Base-by-base conservation (phyloP, 2,797 vertebrate species). In the Emys orbicularis region DNA sequence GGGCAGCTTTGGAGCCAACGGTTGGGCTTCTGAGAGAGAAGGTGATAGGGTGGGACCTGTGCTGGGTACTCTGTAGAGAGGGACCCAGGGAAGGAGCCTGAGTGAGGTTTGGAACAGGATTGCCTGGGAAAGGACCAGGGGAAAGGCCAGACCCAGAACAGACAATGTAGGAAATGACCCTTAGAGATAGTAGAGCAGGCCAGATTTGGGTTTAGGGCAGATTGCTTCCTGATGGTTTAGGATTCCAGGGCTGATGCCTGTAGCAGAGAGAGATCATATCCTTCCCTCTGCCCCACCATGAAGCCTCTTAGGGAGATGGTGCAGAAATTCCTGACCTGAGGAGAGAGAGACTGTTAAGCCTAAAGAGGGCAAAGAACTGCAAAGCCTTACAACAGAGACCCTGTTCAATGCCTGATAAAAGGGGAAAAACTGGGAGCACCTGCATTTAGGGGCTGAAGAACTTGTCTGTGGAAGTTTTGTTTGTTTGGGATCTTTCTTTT, bases 401-500 rank as follows among this genome's bases (percentile, higher is more conserved):
- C 25, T 47, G 12, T 37, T 68, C 1, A 25, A 34, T 81, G 3
- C 34, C 93, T 86, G 37, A 49, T 86, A 50, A 34, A 65, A 86
- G 11, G 86, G 72, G 7, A 47, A 81, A 90, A 94, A 37, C 61
- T 86, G 29, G 18, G 21, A 68, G 3, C 27, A 6, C 25, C 13
- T 86, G 19, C 11, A 84, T 37, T 81, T 83, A 54, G 13, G 8
- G 37, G 27, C 50, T 93, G 27, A 77, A 77, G 44, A 47, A 77
- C 25, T 77, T 27, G 41, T 84, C 4, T 86, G 77, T 37, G 23
- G 86, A 72, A 21, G 77, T 41, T 10, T 56, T 53, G 10, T 93
- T 83, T 88, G 8, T 53, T 79, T 27, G 61, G 34, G 81, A 79
- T 61, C 15, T 83, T 94, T 56, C 50, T 93, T 88, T 81, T 89